phyloP scores from a whole-genome alignment of 2,888 invertebrate species.

The Idaea aversata region DNA sequence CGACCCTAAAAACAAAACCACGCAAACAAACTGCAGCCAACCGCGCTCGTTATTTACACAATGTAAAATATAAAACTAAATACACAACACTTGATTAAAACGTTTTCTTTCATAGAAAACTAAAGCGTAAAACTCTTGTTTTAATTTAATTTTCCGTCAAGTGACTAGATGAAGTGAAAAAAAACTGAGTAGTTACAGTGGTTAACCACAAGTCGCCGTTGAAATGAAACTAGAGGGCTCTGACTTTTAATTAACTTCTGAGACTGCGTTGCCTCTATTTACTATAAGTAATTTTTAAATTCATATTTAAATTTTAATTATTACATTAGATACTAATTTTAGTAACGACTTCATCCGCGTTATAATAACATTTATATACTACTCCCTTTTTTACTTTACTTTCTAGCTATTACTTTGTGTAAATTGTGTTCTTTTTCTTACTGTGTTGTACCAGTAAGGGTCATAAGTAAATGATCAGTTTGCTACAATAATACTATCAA shows the following conservation, averaged over 20 bases:
- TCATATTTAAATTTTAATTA: background rate
- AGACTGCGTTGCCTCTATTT: background rate
- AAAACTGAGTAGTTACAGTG: background rate
- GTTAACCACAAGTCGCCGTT: background rate
- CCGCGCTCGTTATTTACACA: too few species aligned
- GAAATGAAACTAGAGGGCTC: constrained; percentile 1
- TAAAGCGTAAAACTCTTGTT: background rate
- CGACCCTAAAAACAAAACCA: too few species aligned
- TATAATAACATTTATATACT: too few species aligned
- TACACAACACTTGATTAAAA: background rate
- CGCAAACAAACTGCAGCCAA: too few species aligned
- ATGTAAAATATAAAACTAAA: background rate
- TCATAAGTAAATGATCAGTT: too few species aligned
- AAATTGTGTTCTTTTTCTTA: too few species aligned
- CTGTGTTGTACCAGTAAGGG: too few species aligned
- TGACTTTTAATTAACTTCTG: background rate
- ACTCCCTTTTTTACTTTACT: too few species aligned
- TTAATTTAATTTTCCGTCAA: background rate
- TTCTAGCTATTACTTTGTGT: too few species aligned
- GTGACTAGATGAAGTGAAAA: background rate
- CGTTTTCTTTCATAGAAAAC: background rate
- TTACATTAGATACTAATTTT: too few species aligned
- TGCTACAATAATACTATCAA: too few species aligned
- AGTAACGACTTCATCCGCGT: too few species aligned
- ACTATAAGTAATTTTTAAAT: background rate